Base-by-base conservation (phyloP, 2,888 invertebrate species). In the Charanyca ferruginea region DNA sequence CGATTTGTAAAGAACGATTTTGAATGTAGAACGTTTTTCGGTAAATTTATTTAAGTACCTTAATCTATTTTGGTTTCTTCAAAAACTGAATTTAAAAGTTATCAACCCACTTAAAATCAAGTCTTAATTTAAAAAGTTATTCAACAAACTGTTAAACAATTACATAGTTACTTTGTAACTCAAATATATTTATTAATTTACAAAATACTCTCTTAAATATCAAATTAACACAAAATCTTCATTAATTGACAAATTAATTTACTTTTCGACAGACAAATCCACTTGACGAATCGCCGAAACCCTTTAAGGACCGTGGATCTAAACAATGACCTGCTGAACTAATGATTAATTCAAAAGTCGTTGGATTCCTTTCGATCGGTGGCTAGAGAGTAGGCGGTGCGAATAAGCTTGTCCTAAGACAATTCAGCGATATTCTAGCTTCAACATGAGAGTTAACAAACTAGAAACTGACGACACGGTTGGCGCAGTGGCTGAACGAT, bases 261-360 rank as follows among this genome's bases (percentile, higher is more conserved):
- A 89, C 87, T 88, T 88, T 87, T 80, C 71, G 86, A 89, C 87
- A 91, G 93, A 93, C 90, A 93, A 93, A 91, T 91, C 87, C 88
- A 90, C 89, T 91, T 88, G 86, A 87, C 85, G 84, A 87, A 81
- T 85, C 86, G 77, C 83, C 84, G 75, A 87, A 89, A 88, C 88
- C 90, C 88, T 89, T 90, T 87, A 86, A 87, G 88, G 87, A 84
- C 88, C 87, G 89, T 83, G 84, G 90, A 84, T 89, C 80, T 73
- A 81, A 90, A 94, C 93, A 94, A 93, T 91, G 90, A 89, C 90
- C 90, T 85, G 83, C 84, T 88, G 83, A 91, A 93, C 92, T 94
- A 93, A 94, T 94, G 90, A 94, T 94, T 94, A 91, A 94, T 94
- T 94, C 94, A 94, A 87, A 92, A 92, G 88, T 92, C 91, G 85